Percentiles rank a stretch among this genome's conserved stretches.
Conservation (phyloP, 2,888 invertebrate species). For the Caenorhabditis sulstoni region DNA sequence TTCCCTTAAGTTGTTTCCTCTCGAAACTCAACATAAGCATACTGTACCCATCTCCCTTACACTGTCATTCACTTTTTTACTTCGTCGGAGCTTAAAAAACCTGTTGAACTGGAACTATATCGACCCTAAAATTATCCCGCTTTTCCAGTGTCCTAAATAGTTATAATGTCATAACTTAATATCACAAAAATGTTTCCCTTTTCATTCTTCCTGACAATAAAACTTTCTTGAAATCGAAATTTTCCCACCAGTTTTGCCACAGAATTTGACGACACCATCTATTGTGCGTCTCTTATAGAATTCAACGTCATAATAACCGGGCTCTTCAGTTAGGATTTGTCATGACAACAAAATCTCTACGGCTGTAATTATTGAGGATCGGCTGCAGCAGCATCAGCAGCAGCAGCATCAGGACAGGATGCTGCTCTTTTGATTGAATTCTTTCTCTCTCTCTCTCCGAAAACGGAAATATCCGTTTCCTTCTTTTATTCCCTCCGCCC, state of each 20-base stretch:
- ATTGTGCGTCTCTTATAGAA: background rate
- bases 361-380: constrained; percentile 4
- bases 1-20: constrained; percentile 2
- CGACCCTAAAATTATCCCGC: background rate
- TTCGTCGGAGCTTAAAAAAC: constrained; percentile 27
- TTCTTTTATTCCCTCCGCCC: background rate
- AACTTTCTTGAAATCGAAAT: no score
- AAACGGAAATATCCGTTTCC: background rate
- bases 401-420: no score
- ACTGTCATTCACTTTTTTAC: constrained; percentile 24
- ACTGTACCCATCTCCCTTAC: constrained; percentile 4
- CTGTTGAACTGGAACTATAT: constrained; percentile 20
- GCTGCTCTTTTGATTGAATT: background rate
- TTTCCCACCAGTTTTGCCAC: no score
- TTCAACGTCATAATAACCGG: constrained; percentile 6
- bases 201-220: no score
- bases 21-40: constrained; percentile 24
- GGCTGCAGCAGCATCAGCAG: background rate
- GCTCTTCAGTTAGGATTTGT: constrained; percentile 1
- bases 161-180: no score
- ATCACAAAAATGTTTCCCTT: no score
- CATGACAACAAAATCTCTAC: constrained; percentile 8
- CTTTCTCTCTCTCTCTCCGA: background rate
- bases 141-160: no score
- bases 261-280: no score